These are phyloP conservation scores for Caerostris darwini DNA, from an alignment of 1,140 invertebrate species.

Conservation along the genomic window DNA sequence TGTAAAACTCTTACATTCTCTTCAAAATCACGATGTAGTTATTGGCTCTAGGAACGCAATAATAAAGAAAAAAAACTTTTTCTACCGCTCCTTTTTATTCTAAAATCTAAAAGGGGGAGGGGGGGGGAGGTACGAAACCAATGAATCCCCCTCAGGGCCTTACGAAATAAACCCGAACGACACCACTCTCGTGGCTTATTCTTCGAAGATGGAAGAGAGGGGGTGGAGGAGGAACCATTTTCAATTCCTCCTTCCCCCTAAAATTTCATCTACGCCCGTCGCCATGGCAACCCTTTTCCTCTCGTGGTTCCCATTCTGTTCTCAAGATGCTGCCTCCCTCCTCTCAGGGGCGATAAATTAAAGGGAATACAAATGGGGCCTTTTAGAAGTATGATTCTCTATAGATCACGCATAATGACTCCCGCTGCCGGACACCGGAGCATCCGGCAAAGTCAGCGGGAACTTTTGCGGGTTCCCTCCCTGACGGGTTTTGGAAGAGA, in stretches of 20 bases:
- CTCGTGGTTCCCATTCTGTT: slow-evolving; percentile 27
- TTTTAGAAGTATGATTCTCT: slow-evolving; percentile 29
- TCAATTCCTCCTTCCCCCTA: slow-evolving; percentile 5
- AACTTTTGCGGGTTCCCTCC: background rate
- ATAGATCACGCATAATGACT: slow-evolving; percentile 24
- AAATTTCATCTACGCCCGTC: slow-evolving; percentile 38
- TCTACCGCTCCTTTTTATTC: background rate
- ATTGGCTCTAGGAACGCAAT: background rate
- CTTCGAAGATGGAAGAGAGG: background rate
- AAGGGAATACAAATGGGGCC: slow-evolving; percentile 33
- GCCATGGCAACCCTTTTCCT: slow-evolving; percentile 24
- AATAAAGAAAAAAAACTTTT: background rate
- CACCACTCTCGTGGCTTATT: slow-evolving; percentile 24
- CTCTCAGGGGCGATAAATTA: background rate
- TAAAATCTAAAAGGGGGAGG: background rate
- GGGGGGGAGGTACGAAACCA: background rate
- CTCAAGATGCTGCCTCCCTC: slow-evolving; percentile 17
- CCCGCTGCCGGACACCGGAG: background rate
- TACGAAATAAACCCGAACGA: slow-evolving; percentile 39
- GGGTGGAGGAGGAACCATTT: background rate
- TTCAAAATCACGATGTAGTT: background rate
- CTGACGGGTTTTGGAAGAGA: background rate
- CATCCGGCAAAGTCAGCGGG: background rate
- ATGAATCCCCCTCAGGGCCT: background rate
- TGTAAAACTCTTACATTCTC: background rate